Percentiles rank a stretch among this genome's conserved stretches.
Evolutionary conservation across 2,113 vertebrate genomes (phyloP).

Genomic region (Ceratotherium simum): DNA sequence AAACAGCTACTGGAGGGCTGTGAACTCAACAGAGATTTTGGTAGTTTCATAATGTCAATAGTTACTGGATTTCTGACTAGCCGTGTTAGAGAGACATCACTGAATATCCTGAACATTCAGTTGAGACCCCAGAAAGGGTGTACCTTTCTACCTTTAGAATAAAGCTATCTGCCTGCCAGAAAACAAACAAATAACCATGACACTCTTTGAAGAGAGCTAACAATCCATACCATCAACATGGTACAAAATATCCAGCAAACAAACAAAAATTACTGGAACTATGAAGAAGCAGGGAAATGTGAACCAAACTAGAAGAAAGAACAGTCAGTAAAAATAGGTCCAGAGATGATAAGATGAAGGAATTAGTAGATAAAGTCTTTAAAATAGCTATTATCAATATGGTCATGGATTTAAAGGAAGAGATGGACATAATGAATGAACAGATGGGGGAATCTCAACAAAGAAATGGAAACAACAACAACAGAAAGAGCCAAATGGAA

Average conservation of each 20-base stretch:
- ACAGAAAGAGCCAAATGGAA: background rate
- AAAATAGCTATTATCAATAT: background rate
- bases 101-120: background rate
- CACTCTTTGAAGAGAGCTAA: background rate
- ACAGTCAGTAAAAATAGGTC: background rate
- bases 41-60: background rate
- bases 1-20: background rate
- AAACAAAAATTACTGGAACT: background rate
- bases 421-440: background rate
- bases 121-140: constrained; percentile 5
- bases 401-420: background rate
- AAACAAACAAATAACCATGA: background rate
- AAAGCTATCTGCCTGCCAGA: background rate
- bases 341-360: background rate
- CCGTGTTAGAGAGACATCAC: background rate
- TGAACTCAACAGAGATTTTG: background rate
- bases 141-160: background rate
- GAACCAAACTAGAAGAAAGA: background rate
- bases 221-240: background rate
- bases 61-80: background rate
- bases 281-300: background rate
- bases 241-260: background rate
- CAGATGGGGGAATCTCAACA: background rate
- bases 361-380: background rate
- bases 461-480: background rate